Evolutionary conservation across 2,888 invertebrate species (phyloP).

Genomic region (Trissoscelio sp.): DNA sequence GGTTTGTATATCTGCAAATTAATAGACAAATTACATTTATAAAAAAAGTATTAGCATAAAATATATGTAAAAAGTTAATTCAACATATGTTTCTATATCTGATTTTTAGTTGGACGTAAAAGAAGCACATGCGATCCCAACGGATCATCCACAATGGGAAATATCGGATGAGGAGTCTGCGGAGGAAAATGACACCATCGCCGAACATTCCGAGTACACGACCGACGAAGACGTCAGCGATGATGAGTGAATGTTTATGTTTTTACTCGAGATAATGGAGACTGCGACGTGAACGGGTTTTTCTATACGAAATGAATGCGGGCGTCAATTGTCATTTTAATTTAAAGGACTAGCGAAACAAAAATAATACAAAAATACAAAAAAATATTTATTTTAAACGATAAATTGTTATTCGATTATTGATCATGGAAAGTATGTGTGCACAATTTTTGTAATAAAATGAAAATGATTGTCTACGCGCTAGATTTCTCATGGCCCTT

Average conservation of each 20-base stretch:
- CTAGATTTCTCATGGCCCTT: slow-evolving; percentile 69
- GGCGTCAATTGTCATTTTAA: slow-evolving; percentile 55
- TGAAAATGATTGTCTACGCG: slow-evolving; percentile 76
- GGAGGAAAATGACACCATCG: slow-evolving; percentile 87
- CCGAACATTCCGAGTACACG: slow-evolving; percentile 87
- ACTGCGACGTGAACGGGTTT: slow-evolving; percentile 70
- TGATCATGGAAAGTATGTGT: slow-evolving; percentile 79
- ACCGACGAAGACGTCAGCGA: slow-evolving; percentile 88
- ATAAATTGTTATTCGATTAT: slow-evolving; percentile 80
- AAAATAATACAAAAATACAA: background rate
- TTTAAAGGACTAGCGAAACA: slow-evolving; percentile 68
- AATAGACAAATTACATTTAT: background rate
- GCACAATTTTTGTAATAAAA: slow-evolving; percentile 81
- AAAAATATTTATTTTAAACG: slow-evolving; percentile 81
- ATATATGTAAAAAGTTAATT: background rate
- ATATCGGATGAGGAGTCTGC: slow-evolving; percentile 96
- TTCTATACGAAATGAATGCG: slow-evolving; percentile 55
- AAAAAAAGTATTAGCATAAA: too few relatives aligned
- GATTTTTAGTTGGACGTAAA: slow-evolving; percentile 94
- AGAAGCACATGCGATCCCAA: slow-evolving; percentile 95
- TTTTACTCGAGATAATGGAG: slow-evolving; percentile 69
- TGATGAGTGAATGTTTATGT: slow-evolving; percentile 77
- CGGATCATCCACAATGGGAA: slow-evolving; percentile 99
- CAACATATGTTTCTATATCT: too few relatives aligned
- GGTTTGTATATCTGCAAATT: slow-evolving; percentile 80